Conservation (phyloP, 2,797 vertebrate genomes). For the Sarcophilus harrisii region DNA sequence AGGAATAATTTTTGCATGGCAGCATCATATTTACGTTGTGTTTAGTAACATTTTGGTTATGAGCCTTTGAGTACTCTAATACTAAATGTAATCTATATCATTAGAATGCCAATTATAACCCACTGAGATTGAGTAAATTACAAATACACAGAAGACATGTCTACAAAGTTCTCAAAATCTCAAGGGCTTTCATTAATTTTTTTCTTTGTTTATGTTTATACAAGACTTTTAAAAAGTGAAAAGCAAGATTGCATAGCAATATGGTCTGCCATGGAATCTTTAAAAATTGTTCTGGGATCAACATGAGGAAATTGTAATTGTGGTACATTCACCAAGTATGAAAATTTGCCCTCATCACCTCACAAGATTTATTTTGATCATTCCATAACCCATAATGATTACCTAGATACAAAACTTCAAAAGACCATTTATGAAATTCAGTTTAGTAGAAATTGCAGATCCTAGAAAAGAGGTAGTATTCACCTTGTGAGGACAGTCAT, state of each 20-base stretch:
- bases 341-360: background rate
- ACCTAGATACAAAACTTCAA: background rate
- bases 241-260: background rate
- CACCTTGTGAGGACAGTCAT: background rate
- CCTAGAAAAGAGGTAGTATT: background rate
- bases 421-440: background rate
- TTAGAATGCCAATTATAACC: slow-evolving; percentile 37
- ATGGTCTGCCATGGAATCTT: background rate
- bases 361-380: background rate
- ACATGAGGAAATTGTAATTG: background rate
- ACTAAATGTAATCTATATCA: background rate
- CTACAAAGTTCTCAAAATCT: background rate
- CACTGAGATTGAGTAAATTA: slow-evolving; percentile 42
- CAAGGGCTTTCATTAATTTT: background rate
- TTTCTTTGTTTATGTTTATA: background rate
- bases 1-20: background rate
- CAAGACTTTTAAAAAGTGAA: background rate
- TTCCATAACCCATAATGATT: background rate
- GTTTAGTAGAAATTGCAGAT: background rate
- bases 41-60: background rate
- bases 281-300: background rate
- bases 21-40: slow-evolving; percentile 1
- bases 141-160: background rate
- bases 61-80: background rate
- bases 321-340: background rate